These are phyloP conservation scores for Bubo scandiacus DNA, from an alignment of 2,113 vertebrate genomes.

Conservation along the genomic window DNA sequence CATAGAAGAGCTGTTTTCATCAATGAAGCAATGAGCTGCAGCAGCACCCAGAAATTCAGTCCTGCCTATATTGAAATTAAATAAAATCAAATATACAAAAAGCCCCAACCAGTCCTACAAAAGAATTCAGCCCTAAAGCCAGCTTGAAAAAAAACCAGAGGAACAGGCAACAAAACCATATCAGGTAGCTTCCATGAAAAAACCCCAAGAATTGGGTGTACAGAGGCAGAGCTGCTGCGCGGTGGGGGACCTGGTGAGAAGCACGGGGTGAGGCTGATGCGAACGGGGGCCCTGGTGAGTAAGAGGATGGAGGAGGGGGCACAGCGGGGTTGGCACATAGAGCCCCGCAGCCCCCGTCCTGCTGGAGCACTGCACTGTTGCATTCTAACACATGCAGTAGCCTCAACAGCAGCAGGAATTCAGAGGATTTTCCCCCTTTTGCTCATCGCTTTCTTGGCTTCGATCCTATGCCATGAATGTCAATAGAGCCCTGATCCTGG, in stretches of 20 bases:
- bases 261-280: background rate
- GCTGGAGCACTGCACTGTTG: accelerated
- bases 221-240: accelerated
- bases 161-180: accelerated
- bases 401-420: accelerated
- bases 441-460: background rate
- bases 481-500: accelerated
- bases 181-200: background rate
- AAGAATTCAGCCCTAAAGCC: background rate
- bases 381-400: accelerated
- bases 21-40: accelerated
- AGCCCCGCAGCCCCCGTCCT: background rate
- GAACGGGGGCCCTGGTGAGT: accelerated
- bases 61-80: background rate
- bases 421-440: background rate
- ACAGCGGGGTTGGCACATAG: accelerated
- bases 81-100: background rate
- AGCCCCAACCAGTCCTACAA: no score
- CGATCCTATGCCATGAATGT: accelerated
- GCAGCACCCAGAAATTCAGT: background rate
- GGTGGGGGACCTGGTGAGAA: accelerated
- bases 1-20: accelerated
- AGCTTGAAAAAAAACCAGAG: background rate
- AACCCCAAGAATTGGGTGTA: accelerated
- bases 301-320: no score